Percentiles rank a stretch among this genome's conserved stretches.
phyloP scores from a whole-genome alignment of 2,797 vertebrate species.

The Delichon dasypus region DNA sequence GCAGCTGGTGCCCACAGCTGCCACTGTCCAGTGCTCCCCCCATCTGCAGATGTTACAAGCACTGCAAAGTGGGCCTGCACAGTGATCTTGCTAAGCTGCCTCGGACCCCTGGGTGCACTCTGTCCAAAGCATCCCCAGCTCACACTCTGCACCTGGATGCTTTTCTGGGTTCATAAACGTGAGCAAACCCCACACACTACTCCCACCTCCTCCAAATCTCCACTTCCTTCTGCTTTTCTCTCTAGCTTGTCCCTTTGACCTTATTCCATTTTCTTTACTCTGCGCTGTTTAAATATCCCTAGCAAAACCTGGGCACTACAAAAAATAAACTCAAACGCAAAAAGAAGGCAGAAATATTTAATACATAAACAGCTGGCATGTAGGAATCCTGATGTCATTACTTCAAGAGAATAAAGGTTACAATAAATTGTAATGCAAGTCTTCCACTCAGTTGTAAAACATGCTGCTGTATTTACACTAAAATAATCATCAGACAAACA shows the following conservation, averaged over 20 bases:
- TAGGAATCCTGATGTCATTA: background rate
- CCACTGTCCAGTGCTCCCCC: background rate
- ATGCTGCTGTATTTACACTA: conserved; percentile 3
- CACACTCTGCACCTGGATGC: background rate
- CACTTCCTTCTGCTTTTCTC: background rate
- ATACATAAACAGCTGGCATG: background rate
- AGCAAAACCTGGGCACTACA: background rate
- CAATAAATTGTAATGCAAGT: background rate
- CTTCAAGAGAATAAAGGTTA: background rate
- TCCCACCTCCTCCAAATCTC: background rate
- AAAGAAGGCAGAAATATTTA: background rate
- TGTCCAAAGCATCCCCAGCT: background rate
- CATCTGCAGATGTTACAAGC: background rate
- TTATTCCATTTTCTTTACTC: background rate
- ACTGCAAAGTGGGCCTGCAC: background rate
- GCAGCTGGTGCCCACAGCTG: background rate
- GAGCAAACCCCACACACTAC: background rate
- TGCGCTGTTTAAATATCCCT: background rate
- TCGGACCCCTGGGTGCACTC: background rate
- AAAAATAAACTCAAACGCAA: background rate
- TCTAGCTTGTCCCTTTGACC: background rate
- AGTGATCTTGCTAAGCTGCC: background rate
- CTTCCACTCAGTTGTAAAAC: conserved; percentile 24
- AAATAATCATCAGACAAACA: conserved; percentile 16
- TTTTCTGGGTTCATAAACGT: rapidly evolving